Evolutionary conservation across 2,797 vertebrate genomes (phyloP).

Genomic region (Acipenser oxyrinchus): DNA sequence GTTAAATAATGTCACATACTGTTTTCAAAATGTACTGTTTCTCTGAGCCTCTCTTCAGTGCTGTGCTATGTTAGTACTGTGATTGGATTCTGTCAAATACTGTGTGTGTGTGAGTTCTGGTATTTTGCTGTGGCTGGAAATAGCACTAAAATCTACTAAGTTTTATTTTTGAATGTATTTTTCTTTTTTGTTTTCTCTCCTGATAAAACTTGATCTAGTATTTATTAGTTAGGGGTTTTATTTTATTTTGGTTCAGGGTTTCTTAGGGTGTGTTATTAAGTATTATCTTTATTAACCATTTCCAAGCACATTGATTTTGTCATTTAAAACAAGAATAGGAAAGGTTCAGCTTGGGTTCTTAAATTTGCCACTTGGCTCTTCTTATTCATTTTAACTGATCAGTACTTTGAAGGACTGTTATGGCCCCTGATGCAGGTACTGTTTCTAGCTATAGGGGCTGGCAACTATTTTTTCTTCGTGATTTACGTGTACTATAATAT

Average conservation of each 20-base stretch:
- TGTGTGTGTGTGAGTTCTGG: slow-evolving; percentile 27
- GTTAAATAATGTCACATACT: slow-evolving; percentile 22
- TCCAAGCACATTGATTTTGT: slow-evolving; percentile 17
- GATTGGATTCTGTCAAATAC: slow-evolving; percentile 26
- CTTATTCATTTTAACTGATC: slow-evolving; percentile 40
- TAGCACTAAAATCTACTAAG: slow-evolving; percentile 46
- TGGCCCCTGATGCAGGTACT: slow-evolving; percentile 50
- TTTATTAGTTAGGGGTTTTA: slow-evolving; percentile 56
- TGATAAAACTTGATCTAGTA: slow-evolving; percentile 75
- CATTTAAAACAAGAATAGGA: slow-evolving; percentile 5
- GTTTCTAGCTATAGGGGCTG: slow-evolving; percentile 47
- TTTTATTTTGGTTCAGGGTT: slow-evolving; percentile 62
- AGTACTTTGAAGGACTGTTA: slow-evolving; percentile 28
- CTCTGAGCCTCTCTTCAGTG: slow-evolving; percentile 15
- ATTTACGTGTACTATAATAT: slow-evolving; percentile 50
- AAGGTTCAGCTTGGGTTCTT: not conserved
- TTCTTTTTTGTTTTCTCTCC: slow-evolving; percentile 56
- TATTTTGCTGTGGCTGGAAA: slow-evolving; percentile 24
- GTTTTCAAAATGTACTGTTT: slow-evolving; percentile 17
- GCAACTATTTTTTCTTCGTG: slow-evolving; percentile 44
- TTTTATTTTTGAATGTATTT: slow-evolving; percentile 25
- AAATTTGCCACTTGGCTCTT: slow-evolving; percentile 17
- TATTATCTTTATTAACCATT: slow-evolving; percentile 16
- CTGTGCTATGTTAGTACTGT: slow-evolving; percentile 8
- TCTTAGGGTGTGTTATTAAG: slow-evolving; percentile 41